These are phyloP conservation scores for Conopomorpha cramerella DNA, from an alignment of 1,140 invertebrate species.

Conservation along the genomic window DNA sequence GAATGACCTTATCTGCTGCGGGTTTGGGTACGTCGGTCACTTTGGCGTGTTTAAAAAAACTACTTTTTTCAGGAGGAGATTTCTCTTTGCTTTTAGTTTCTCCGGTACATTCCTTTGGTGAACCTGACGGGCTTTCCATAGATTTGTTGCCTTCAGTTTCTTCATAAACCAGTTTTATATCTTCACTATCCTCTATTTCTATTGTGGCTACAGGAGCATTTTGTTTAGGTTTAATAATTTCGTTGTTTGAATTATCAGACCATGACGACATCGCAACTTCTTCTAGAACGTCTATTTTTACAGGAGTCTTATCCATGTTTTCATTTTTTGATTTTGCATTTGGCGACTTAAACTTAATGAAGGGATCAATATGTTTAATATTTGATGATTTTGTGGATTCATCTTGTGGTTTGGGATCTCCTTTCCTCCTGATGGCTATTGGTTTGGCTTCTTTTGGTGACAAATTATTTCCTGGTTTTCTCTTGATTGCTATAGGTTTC, in stretches of 20 bases:
- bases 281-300: conserved; percentile 46
- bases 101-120: background rate
- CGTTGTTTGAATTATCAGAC: conserved; percentile 52
- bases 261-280: conserved; percentile 62
- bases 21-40: conserved; percentile 23
- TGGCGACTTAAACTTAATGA: conserved; percentile 44
- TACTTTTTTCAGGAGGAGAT: conserved; percentile 7
- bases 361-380: conserved; percentile 45
- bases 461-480: no score
- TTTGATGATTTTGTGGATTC: conserved; percentile 17
- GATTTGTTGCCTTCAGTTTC: conserved; percentile 41
- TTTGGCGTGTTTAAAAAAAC: conserved; percentile 32
- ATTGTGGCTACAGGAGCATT: conserved; percentile 26
- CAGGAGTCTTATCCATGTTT: conserved; percentile 26
- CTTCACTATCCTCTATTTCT: conserved; percentile 62
- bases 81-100: conserved; percentile 24
- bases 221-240: conserved; percentile 29
- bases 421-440: conserved; percentile 8
- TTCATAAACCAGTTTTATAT: conserved; percentile 70
- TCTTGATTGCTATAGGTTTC: no score
- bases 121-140: conserved; percentile 6
- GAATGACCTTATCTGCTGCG: conserved; percentile 13
- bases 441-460: no score
- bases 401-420: conserved; percentile 18
- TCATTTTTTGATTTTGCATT: conserved; percentile 27